A percentile compares a stretch with the other conserved stretches of the same genome.
Conservation (phyloP, 2,888 invertebrate genomes). For the Tipula lateralis region DNA sequence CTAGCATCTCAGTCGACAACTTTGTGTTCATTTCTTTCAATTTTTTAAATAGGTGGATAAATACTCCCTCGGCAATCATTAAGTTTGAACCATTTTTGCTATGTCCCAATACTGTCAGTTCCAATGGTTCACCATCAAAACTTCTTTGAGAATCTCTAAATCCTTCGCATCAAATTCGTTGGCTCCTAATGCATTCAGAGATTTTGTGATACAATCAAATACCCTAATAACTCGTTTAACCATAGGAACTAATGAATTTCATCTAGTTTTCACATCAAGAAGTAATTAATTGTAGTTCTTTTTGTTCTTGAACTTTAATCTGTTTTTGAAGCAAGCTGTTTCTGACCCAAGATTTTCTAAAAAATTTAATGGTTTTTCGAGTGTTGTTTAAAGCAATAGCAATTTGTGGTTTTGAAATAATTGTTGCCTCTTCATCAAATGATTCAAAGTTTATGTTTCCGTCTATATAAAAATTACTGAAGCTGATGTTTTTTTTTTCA, state of each 20-base stretch:
- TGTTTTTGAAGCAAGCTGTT: too few species aligned
- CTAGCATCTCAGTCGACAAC: slow-evolving; percentile 31
- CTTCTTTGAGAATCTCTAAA: too few species aligned
- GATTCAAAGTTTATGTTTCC: too few species aligned
- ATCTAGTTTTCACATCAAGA: too few species aligned
- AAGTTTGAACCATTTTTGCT: too few species aligned
- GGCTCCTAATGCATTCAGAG: not conserved
- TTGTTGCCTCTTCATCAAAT: too few species aligned
- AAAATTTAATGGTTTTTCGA: slow-evolving; percentile 32
- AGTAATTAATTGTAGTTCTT: slow-evolving; percentile 29
- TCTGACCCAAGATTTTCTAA: slow-evolving; percentile 32
- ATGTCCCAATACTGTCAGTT: slow-evolving; percentile 31
- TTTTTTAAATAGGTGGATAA: slow-evolving; percentile 35
- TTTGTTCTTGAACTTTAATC: slow-evolving; percentile 30
- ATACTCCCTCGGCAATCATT: slow-evolving; percentile 34
- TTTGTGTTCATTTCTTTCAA: too few species aligned
- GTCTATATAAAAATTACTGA: not conserved
- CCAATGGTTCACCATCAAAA: not conserved
- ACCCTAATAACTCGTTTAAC: too few species aligned
- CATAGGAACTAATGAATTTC: too few species aligned
- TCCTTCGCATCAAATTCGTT: too few species aligned
- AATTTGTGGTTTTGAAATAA: too few species aligned
- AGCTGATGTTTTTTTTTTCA: not conserved
- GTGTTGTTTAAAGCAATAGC: too few species aligned
- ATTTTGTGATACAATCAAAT: not conserved